phyloP scores from a whole-genome alignment of 2,888 invertebrate genomes.

The Euzetes globulus region DNA sequence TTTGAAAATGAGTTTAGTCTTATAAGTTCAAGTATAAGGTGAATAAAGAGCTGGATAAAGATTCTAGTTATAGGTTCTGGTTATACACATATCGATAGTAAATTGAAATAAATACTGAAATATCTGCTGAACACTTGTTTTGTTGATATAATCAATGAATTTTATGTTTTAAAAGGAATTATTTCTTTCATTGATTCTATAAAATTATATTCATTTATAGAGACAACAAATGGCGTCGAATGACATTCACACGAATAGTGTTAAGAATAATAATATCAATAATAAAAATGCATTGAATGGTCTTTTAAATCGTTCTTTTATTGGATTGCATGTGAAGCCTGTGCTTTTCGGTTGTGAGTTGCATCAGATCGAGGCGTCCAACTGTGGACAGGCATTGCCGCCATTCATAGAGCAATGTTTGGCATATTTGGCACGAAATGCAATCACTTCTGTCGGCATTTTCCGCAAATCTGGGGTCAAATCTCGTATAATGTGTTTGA shows the following conservation, averaged over 20 bases:
- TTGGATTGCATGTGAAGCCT: background rate
- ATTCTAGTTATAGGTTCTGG: too few species aligned
- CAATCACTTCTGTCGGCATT: conserved; percentile 36
- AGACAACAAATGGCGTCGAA: background rate
- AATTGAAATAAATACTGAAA: too few species aligned
- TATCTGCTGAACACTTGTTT: too few species aligned
- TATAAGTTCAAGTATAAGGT: too few species aligned
- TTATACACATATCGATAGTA: too few species aligned
- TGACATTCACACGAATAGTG: background rate
- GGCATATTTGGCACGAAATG: conserved; percentile 29
- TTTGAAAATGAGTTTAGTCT: too few species aligned
- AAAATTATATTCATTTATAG: background rate
- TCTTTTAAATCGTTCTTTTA: background rate
- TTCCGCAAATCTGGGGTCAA: conserved; percentile 39
- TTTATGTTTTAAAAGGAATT: too few species aligned
- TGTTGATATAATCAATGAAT: too few species aligned
- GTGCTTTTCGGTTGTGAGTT: conserved; percentile 24
- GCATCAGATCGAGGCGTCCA: conserved; percentile 8
- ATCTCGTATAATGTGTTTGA: conserved; percentile 35
- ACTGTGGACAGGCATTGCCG: conserved; percentile 33
- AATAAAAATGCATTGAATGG: background rate
- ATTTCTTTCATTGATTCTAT: background rate
- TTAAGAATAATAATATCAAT: background rate
- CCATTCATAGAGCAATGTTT: conserved; percentile 36
- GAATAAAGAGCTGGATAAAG: too few species aligned